These are phyloP conservation scores for Poecilus cupreus DNA, from an alignment of 2,888 invertebrate species.

Conservation along the genomic window DNA sequence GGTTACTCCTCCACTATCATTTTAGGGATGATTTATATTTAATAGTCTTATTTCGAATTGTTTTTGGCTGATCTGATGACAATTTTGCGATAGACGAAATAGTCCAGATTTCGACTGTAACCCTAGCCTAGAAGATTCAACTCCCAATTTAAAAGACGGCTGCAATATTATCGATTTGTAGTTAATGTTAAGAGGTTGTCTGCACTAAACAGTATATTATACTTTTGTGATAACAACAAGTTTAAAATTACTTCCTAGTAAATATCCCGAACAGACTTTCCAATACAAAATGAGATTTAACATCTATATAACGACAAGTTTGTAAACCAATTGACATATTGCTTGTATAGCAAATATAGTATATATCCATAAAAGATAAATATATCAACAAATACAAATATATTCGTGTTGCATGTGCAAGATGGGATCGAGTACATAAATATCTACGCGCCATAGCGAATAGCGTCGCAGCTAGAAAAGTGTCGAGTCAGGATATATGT, in stretches of 20 bases:
- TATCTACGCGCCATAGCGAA: not conserved
- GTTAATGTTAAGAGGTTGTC: too few relatives aligned
- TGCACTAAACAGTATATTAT: too few relatives aligned
- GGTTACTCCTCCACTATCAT: too few relatives aligned
- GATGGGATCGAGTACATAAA: conserved; percentile 17
- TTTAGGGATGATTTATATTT: too few relatives aligned
- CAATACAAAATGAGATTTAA: not conserved
- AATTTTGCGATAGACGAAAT: too few relatives aligned
- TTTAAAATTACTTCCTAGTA: not conserved
- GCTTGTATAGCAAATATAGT: conserved; percentile 10
- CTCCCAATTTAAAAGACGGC: too few relatives aligned
- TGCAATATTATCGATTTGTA: too few relatives aligned
- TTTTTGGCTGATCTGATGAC: too few relatives aligned
- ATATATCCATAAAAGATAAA: conserved; percentile 29
- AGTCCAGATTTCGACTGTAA: too few relatives aligned
- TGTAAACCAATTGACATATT: conserved; percentile 17
- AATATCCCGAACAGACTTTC: not conserved
- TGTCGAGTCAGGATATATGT: conserved; percentile 36
- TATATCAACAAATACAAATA: conserved; percentile 37
- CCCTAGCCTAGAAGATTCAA: too few relatives aligned
- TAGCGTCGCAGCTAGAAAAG: not conserved
- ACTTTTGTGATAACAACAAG: too few relatives aligned
- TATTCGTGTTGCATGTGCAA: conserved; percentile 16
- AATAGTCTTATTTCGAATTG: too few relatives aligned
- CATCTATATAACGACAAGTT: conserved; percentile 2